A percentile compares a stretch with the other conserved stretches of the same genome.
phyloP scores from a whole-genome alignment of 2,888 invertebrate genomes.

The Dolichopus griseipennis region DNA sequence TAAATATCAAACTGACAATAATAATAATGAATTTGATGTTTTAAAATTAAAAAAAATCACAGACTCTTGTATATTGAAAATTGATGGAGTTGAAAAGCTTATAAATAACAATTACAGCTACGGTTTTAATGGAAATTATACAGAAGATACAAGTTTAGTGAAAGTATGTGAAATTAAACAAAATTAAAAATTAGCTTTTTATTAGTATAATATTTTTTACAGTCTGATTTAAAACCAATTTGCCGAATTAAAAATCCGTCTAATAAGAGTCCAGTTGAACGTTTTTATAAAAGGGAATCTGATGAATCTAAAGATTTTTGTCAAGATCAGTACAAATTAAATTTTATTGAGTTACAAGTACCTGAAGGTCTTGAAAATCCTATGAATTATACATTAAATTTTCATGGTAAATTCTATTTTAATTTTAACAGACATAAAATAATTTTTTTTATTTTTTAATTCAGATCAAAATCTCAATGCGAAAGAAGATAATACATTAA shows the following conservation, averaged over 20 bases:
- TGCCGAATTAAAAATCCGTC: slow-evolving; percentile 32
- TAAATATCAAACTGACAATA: slow-evolving; percentile 8
- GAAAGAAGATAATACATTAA: slow-evolving; percentile 32
- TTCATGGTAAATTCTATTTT: slow-evolving; percentile 26
- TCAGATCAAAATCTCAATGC: slow-evolving; percentile 30
- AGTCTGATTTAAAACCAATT: slow-evolving; percentile 24
- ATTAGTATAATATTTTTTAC: not conserved
- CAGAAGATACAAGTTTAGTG: slow-evolving; percentile 23
- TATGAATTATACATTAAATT: slow-evolving; percentile 31
- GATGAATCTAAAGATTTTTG: slow-evolving; percentile 36
- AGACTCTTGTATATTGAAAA: slow-evolving; percentile 33
- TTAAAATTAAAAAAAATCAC: slow-evolving; percentile 35
- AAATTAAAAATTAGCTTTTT: not conserved
- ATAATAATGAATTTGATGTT: slow-evolving; percentile 20
- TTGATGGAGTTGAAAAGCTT: slow-evolving; percentile 29
- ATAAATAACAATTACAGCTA: slow-evolving; percentile 32
- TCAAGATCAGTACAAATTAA: slow-evolving; percentile 37
- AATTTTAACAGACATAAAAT: not conserved
- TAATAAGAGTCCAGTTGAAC: slow-evolving; percentile 30
- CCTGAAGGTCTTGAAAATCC: slow-evolving; percentile 40
- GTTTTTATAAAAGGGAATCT: slow-evolving; percentile 31
- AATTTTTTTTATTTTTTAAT: not conserved
- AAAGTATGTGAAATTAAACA: slow-evolving; percentile 8
- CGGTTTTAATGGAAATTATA: slow-evolving; percentile 32
- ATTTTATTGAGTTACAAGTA: slow-evolving; percentile 37